These are phyloP conservation scores for Ennomos quercinarius DNA, from an alignment of 2,888 invertebrate species.

Conservation along the genomic window DNA sequence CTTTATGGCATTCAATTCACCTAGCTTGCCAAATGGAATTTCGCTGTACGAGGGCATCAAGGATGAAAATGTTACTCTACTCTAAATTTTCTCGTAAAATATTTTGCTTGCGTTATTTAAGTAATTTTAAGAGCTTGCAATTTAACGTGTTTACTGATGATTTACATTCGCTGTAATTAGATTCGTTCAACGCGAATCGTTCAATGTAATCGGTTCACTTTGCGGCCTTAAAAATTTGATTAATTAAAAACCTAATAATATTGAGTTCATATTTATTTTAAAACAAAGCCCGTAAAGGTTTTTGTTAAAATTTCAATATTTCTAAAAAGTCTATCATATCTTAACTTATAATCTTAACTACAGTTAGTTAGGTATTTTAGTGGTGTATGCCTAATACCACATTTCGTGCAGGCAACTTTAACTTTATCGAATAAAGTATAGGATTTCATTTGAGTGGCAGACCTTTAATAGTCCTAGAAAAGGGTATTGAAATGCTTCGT, in stretches of 20 bases:
- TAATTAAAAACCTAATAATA: no score
- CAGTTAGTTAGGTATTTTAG: neutral
- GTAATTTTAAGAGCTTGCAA: constrained; percentile 1
- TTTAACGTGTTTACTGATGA: constrained; percentile 7
- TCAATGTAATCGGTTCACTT: no score
- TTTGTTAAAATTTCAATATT: neutral
- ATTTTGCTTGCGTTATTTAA: constrained; percentile 22
- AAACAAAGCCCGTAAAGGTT: no score
- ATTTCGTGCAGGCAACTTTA: no score
- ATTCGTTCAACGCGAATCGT: neutral
- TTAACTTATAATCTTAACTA: no score
- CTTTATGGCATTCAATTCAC: constrained; percentile 54
- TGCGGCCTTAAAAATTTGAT: no score
- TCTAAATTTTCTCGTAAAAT: constrained; percentile 34
- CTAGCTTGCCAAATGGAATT: constrained; percentile 63
- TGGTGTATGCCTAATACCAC: neutral
- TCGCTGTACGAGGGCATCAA: constrained; percentile 55
- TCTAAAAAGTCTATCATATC: no score
- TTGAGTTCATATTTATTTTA: no score
- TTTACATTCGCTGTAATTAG: constrained; percentile 1
- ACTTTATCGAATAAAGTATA: constrained; percentile 4
- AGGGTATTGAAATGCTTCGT: constrained; percentile 21
- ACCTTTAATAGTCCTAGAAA: constrained; percentile 18
- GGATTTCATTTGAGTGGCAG: constrained; percentile 16
- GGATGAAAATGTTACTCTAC: constrained; percentile 41